Percentiles rank a stretch among this genome's conserved stretches.
phyloP scores from a whole-genome alignment of 1,140 invertebrate genomes.

The Trissolcus basalis region DNA sequence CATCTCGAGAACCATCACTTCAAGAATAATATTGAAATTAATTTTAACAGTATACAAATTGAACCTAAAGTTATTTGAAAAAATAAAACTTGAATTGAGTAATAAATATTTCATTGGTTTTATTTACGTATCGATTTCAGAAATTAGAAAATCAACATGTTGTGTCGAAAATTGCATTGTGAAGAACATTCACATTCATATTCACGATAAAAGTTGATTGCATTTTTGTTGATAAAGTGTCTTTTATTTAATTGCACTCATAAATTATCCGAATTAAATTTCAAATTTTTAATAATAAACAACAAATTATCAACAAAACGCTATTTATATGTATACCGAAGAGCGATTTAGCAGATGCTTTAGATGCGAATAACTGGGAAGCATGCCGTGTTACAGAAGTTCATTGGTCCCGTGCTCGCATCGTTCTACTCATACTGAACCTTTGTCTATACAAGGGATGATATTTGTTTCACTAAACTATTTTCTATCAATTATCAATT shows the following conservation, averaged over 20 bases:
- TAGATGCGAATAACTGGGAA: slow-evolving; percentile 14
- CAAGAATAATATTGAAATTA: too few relatives aligned
- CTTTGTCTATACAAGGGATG: slow-evolving; percentile 19
- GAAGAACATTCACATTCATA: slow-evolving; percentile 13
- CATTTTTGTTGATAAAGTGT: slow-evolving; percentile 42
- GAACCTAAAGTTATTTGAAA: too few relatives aligned
- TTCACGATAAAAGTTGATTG: slow-evolving; percentile 21
- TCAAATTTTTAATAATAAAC: slow-evolving; percentile 30
- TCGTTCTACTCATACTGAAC: slow-evolving; percentile 12
- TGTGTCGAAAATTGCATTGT: too few relatives aligned
- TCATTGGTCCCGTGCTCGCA: slow-evolving; percentile 21
- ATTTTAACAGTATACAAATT: too few relatives aligned
- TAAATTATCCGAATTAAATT: slow-evolving; percentile 50
- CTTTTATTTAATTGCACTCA: slow-evolving; percentile 31
- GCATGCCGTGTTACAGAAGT: slow-evolving; percentile 4
- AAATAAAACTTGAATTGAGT: too few relatives aligned
- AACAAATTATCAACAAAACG: slow-evolving; percentile 32
- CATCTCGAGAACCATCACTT: too few relatives aligned
- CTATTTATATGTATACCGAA: slow-evolving; percentile 20
- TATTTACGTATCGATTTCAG: slow-evolving; percentile 4
- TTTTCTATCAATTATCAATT: too few relatives aligned
- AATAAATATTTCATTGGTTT: too few relatives aligned
- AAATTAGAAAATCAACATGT: not conserved
- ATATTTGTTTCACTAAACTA: slow-evolving; percentile 10
- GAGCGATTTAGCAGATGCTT: slow-evolving; percentile 37